Base-by-base conservation (phyloP, 1,140 invertebrate genomes). In the Drosophila jambulina region DNA sequence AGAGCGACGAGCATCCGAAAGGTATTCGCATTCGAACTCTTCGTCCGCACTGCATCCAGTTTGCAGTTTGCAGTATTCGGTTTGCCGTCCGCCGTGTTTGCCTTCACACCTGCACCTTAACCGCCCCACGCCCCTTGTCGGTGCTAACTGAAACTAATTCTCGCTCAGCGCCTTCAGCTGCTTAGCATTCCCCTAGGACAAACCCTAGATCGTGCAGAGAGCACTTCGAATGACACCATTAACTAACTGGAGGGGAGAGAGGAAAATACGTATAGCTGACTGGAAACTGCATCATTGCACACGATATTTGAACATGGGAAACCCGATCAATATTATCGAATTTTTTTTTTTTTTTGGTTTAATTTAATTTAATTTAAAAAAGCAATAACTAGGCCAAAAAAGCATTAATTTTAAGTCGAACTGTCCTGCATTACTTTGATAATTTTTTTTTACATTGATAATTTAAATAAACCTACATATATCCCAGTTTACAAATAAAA, bases 131-230 rank as follows among this genome's bases (percentile, higher is more conserved):
- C 29, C 27, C 29, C 48, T n/a, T 3, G 51, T 21, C 74, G 23
- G 76, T 80, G 83, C 84, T 82, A 86, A 86, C 54, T 54, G 45
- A 68, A 82, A 68, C 70, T 59, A 69, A 87, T 87, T 87, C 75
- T 74, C 51, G 72, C 48, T 25, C 29, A 65, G 69, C 21, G 42
- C 57, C 62, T 54, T 64, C 13, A 19, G n/a, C 54, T 51, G 56
- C 29, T 57, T 54, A 67, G 57, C 51, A 23, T 49, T 75, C 17
- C 67, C 60, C 60, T 53, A 38, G 45, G 29, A 48, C 58, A n/a
- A 23, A 13, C 43, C 48, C 36, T 25, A 40, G 34, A 53, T 76
- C 32, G 21, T 8, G 34, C 19, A 29, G 27, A 38, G 59, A 27
- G 59, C 42, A 51, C 38, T 43, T 58, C 15, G 27, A 58, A n/a